phyloP scores from a whole-genome alignment of 2,888 invertebrate genomes.

The Nomada ferruginata region DNA sequence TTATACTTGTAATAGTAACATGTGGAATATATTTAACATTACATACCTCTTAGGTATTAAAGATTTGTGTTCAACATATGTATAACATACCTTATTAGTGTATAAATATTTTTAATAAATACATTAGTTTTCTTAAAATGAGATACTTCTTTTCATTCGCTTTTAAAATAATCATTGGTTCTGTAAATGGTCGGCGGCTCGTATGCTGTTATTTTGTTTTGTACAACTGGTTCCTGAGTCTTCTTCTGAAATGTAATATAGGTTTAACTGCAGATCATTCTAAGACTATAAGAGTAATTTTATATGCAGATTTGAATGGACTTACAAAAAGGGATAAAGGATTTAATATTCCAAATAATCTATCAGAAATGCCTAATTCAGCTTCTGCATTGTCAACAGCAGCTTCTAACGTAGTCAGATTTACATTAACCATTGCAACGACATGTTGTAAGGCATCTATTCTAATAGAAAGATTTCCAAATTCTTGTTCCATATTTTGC shows the following conservation, averaged over 20 bases:
- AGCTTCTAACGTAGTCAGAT: constrained; percentile 80
- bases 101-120: constrained; percentile 16
- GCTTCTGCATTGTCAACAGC: constrained; percentile 82
- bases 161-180: constrained; percentile 77
- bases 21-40: not conserved
- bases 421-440: constrained; percentile 78
- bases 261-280: not conserved
- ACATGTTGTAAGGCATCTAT: constrained; percentile 82
- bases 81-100: not conserved
- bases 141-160: constrained; percentile 45
- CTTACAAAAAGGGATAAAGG: constrained; percentile 82
- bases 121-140: not conserved
- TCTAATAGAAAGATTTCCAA: constrained; percentile 77
- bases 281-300: not conserved
- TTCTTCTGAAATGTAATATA: constrained; percentile 75
- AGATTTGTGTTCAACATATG: not conserved
- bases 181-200: constrained; percentile 77
- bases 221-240: constrained; percentile 69
- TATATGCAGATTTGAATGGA: constrained; percentile 18
- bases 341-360: constrained; percentile 81
- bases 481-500: constrained; percentile 73
- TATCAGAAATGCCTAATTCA: constrained; percentile 79
- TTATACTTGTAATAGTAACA: not conserved
- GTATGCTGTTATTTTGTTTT: constrained; percentile 64
- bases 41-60: not conserved